Evolutionary conservation across 2,888 invertebrate genomes (phyloP), one percentile per base, ranked within the genome.

Genomic region (Aporophyla lueneburgensis): DNA sequence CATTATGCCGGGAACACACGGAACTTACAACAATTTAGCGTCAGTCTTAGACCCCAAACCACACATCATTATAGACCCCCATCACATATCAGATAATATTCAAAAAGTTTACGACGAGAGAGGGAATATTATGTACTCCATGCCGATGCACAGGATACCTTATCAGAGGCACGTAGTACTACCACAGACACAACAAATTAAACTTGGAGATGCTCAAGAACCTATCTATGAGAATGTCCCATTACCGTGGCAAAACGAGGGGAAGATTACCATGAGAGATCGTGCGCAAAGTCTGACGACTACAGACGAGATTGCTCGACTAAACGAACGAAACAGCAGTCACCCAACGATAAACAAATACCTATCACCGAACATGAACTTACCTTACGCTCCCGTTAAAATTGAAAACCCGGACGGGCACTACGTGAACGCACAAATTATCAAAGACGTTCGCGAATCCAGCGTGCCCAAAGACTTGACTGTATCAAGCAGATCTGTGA

Each of bases 181-280:
- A 63, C 97, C 97, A 24, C 95, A 96, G 40, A 93, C 95, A 80
- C 97, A 96, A 78, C 92, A 94, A 71, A 91, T 94, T 12, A 92
- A 94, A 58, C 95, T 88, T n/a, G 86, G 89, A 40, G 88, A 97
- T 76, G 94, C 97, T 0, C 96, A 97, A 21, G 98, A 98, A 90
- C 98, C 98, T 1, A 98, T 98, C 82, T 98, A 98, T 92, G 98
- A 98, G 90, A 98, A 98, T 92, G 98, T 98, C 12, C 98, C 98
- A 0, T 91, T 98, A 49, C 97, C 98, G 0, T 98, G 97, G 97
- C 97, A 97, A 63, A 94, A 90, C 81, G 95, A 95, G 69, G 92
- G 91, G 2, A 92, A 92, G 56, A 81, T 89, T 5, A 87, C 88
- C 0, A 93, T 93, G 90, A 88, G 96, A n/a, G 94, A 96, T 66